Base-by-base conservation (phyloP, 2,113 vertebrate species). In the Caloenas nicobarica region DNA sequence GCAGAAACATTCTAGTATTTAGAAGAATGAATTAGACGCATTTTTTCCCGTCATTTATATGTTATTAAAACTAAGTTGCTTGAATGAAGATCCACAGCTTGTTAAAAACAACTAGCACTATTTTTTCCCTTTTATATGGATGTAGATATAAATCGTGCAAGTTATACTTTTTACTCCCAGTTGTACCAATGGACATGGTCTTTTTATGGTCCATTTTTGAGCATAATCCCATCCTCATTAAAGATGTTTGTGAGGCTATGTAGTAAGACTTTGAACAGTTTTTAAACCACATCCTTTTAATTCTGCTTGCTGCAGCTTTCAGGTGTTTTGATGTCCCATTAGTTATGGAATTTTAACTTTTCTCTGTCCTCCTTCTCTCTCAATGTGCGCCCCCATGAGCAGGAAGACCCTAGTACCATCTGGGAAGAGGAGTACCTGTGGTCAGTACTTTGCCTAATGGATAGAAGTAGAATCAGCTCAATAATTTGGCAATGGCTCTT, bases 401-500 rank as follows among this genome's bases (percentile, higher is more conserved):
- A 53, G 42, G 82, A 53, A 68, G 26, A 29, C 13, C 16, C 69
- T 44, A 25, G 57, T 29, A 51, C 14, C 13, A 17, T 72, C 72
- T 89, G 54, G 7, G 36, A 24, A 51, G 25, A 34, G 15, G 7
- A 62, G 11, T 26, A 22, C 19, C 13, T 40, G 24, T 57, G 15
- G 6, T 17, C 42, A 46, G 23, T 57, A 23, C 4, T 69, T 62
- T 87, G 11, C 28, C 24, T 51, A 46, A 56, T 25, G 12, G 8
- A 31, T 14, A 57, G 54, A 73, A 44, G 11, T n/a, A 26, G 68
- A 62, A 73, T 56, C 48, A 57, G 25, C 2, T 72, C 36, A 78
- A 31, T 60, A 79, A 2, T 2, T 53, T 36, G 6, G 3, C 7
- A 33, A 28, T 0, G 4, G 15, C 13, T 40, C 13, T 25, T 7